phyloP scores from a whole-genome alignment of 2,113 vertebrate species.

The Seriola dumerili region DNA sequence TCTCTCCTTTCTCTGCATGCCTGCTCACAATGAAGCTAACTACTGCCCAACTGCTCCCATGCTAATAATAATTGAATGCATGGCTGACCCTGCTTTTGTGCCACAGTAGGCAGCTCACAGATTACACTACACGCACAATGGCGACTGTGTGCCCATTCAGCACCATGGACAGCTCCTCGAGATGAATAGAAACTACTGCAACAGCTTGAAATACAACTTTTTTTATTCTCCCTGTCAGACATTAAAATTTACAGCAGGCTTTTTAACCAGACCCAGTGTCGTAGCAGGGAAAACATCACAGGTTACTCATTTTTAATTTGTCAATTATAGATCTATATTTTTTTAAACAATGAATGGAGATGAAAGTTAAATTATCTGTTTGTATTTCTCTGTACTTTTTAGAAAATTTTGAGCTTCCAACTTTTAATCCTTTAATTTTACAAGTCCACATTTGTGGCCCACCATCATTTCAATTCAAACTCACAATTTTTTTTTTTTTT shows the following conservation, averaged over 20 bases:
- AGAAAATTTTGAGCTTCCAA: not conserved
- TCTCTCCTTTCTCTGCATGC: slow-evolving; percentile 67
- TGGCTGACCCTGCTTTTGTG: slow-evolving; percentile 74
- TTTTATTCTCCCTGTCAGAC: not conserved
- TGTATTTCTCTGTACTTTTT: not conserved
- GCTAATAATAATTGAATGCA: slow-evolving; percentile 73
- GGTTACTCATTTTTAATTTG: not conserved
- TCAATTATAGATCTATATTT: not conserved
- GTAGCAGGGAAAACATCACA: not conserved
- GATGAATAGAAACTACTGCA: not conserved
- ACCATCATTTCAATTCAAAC: not conserved
- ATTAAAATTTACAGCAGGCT: not conserved
- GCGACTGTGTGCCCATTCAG: slow-evolving; percentile 50
- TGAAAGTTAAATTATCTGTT: not conserved
- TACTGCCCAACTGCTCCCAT: slow-evolving; percentile 57
- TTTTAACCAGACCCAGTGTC: no score
- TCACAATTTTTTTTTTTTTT: not conserved
- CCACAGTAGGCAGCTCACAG: slow-evolving; percentile 57
- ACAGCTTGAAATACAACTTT: not conserved
- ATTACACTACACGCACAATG: slow-evolving; percentile 44
- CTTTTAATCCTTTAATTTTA: not conserved
- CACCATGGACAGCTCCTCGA: slow-evolving; percentile 73
- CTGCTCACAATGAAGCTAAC: slow-evolving; percentile 65
- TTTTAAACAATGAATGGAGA: no score
- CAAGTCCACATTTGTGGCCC: not conserved